A percentile compares a stretch with the other conserved stretches of the same genome.
Evolutionary conservation across 2,113 vertebrate genomes (phyloP).

Genomic region (Nothobranchius furzeri): DNA sequence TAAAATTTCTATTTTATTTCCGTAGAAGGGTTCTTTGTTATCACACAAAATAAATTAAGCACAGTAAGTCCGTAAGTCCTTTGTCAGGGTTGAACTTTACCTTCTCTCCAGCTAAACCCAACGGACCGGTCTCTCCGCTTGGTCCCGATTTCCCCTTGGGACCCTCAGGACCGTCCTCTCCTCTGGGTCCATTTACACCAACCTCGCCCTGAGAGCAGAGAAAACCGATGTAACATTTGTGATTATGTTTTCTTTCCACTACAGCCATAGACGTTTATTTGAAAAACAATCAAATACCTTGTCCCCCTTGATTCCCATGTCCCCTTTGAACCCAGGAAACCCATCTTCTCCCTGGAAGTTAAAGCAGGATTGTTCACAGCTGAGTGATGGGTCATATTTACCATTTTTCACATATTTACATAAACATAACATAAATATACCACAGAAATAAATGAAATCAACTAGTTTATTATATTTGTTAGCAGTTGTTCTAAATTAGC

Average conservation of each 20-base stretch:
- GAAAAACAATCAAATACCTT: slow-evolving; percentile 53
- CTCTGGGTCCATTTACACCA: slow-evolving; percentile 86
- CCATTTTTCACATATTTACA: no score
- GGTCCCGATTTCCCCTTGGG: slow-evolving; percentile 95
- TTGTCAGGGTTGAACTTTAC: slow-evolving; percentile 59
- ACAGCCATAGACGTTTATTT: background rate
- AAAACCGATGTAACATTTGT: background rate
- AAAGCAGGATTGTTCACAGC: background rate
- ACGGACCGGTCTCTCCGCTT: slow-evolving; percentile 85
- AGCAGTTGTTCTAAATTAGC: no score
- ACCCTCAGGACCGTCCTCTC: slow-evolving; percentile 96
- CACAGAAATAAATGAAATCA: no score
- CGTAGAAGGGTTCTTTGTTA: no score
- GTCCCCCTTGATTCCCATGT: slow-evolving; percentile 98
- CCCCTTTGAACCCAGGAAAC: slow-evolving; percentile 98
- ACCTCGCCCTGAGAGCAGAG: slow-evolving; percentile 83
- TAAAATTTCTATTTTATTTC: no score
- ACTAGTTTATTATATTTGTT: no score
- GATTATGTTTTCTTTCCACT: background rate
- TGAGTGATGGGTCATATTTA: background rate
- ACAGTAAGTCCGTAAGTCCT: no score
- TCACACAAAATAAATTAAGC: no score
- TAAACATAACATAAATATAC: no score
- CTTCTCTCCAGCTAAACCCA: slow-evolving; percentile 94
- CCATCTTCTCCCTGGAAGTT: slow-evolving; percentile 93